A percentile compares a stretch with the other conserved stretches of the same genome.
Evolutionary conservation across 2,888 invertebrate genomes (phyloP).

Genomic region (Dryococelus australis): DNA sequence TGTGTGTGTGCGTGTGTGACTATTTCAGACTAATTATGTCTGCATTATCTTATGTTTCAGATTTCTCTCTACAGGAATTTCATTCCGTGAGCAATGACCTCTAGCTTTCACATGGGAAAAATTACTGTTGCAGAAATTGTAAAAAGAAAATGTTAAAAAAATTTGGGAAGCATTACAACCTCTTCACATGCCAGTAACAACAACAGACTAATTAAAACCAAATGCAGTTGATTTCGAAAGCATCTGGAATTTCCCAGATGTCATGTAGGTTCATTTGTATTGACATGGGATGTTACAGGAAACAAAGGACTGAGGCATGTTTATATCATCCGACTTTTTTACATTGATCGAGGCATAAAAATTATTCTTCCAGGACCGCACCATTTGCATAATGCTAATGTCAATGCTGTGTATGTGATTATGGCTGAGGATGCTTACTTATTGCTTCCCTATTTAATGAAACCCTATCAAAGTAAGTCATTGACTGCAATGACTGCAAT

Average conservation of each 20-base stretch:
- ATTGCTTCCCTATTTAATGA: background rate
- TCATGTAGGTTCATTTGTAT: constrained; percentile 46
- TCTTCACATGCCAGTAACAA: too few species aligned
- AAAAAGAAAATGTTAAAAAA: background rate
- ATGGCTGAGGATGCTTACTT: background rate
- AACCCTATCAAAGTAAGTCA: background rate
- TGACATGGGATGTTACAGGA: background rate
- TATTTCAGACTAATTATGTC: too few species aligned
- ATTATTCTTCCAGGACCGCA: too few species aligned
- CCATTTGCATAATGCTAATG: background rate
- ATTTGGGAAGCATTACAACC: too few species aligned
- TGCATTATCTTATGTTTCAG: background rate
- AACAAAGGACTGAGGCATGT: background rate
- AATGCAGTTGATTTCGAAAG: constrained; percentile 27
- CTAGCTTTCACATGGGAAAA: background rate
- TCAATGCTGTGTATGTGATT: background rate
- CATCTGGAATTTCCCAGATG: background rate
- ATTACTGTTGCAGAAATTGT: background rate
- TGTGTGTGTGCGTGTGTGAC: too few species aligned
- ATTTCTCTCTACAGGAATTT: constrained; percentile 11
- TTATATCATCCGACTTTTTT: background rate
- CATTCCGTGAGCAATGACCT: background rate
- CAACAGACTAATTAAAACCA: too few species aligned
- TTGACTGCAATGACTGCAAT: background rate
- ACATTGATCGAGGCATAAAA: background rate